Conservation (phyloP, 1,140 invertebrate species). For the Ostrea edulis region DNA sequence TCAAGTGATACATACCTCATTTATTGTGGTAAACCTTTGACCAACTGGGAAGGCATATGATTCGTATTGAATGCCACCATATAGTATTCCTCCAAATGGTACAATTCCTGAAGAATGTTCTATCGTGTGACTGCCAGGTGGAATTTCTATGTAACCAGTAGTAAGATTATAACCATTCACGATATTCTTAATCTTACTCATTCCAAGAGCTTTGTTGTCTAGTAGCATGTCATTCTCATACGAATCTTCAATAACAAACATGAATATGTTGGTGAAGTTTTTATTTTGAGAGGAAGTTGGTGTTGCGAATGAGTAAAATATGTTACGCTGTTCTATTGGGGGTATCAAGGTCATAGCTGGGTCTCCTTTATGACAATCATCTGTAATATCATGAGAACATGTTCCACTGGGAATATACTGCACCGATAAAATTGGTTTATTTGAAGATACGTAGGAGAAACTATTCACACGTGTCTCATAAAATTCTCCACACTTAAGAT, state of each 20-base stretch:
- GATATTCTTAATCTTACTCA: neutral
- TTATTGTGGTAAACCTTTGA: slow-evolving; percentile 47
- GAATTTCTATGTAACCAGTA: slow-evolving; percentile 1
- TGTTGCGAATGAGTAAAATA: slow-evolving; percentile 1
- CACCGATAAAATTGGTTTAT: slow-evolving; percentile 43
- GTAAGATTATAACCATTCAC: neutral
- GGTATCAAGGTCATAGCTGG: slow-evolving; percentile 14
- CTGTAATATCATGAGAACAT: neutral
- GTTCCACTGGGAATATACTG: slow-evolving; percentile 40
- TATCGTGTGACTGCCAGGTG: slow-evolving; percentile 40
- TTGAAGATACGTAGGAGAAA: slow-evolving; percentile 6
- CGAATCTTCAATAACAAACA: slow-evolving; percentile 49
- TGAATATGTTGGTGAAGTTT: slow-evolving; percentile 1
- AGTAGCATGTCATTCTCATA: slow-evolving; percentile 23
- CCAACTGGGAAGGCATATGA: slow-evolving; percentile 53
- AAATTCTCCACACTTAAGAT: neutral
- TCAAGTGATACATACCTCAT: slow-evolving; percentile 39
- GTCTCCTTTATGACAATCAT: neutral
- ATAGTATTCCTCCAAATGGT: slow-evolving; percentile 48
- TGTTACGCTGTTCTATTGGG: slow-evolving; percentile 4
- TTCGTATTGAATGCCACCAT: slow-evolving; percentile 45
- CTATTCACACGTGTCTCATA: slow-evolving; percentile 6
- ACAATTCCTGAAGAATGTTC: slow-evolving; percentile 39
- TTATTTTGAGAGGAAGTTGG: neutral
- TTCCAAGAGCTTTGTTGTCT: neutral